Conservation (phyloP, 2,888 invertebrate species). For the Cremastinae sp. region DNA sequence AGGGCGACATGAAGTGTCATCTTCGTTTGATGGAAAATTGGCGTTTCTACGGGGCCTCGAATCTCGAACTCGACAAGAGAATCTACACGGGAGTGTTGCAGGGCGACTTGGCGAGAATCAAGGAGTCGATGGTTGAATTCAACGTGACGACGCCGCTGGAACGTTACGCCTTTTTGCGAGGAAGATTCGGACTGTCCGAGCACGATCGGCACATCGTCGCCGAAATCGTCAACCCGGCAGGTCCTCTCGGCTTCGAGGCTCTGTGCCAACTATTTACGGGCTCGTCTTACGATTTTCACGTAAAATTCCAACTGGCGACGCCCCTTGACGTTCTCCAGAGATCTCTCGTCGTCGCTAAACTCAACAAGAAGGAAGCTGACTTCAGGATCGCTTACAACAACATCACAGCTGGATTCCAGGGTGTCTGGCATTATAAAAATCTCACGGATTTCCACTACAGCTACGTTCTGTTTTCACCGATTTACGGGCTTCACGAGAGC, state of each 20-base stretch:
- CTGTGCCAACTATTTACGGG: constrained; percentile 84
- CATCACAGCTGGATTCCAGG: constrained; percentile 88
- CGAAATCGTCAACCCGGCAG: constrained; percentile 86
- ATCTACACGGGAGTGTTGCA: constrained; percentile 83
- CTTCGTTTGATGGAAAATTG: constrained; percentile 85
- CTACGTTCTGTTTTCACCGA: constrained; percentile 88
- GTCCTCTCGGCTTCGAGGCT: constrained; percentile 87
- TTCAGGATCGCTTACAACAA: constrained; percentile 89
- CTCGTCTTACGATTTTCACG: constrained; percentile 85
- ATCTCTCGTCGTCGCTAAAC: constrained; percentile 86
- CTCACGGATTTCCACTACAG: constrained; percentile 89
- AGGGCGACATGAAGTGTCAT: constrained; percentile 86
- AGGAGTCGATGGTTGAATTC: constrained; percentile 86
- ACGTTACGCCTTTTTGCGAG: constrained; percentile 85
- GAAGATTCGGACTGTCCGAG: constrained; percentile 88
- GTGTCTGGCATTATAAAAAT: constrained; percentile 88
- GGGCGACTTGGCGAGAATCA: constrained; percentile 87
- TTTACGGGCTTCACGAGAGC: constrained; percentile 89
- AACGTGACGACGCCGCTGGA: constrained; percentile 89
- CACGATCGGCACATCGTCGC: constrained; percentile 87
- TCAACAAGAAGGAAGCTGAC: constrained; percentile 86
- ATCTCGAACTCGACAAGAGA: constrained; percentile 87
- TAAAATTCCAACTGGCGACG: constrained; percentile 87
- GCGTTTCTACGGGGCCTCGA: constrained; percentile 86
- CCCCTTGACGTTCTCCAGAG: constrained; percentile 87